phyloP scores from a whole-genome alignment of 2,113 vertebrate species.

The Spea multiplicata region DNA sequence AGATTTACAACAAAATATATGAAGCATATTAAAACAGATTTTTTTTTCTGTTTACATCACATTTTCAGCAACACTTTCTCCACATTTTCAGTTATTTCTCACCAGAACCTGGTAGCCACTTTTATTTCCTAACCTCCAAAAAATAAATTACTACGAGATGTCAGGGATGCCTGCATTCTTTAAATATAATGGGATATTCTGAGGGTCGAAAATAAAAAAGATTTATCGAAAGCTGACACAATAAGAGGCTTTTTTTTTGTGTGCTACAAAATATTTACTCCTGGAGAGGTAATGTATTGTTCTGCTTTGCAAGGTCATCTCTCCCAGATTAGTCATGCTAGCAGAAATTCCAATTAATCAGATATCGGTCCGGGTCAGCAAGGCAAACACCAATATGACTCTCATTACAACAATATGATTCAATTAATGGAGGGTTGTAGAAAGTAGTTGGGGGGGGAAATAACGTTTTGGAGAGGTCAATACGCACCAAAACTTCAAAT shows the following conservation, averaged over 20 bases:
- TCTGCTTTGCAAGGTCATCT: constrained; percentile 50
- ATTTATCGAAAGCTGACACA: constrained; percentile 37
- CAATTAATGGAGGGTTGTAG: constrained; percentile 37
- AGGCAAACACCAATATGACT: constrained; percentile 28
- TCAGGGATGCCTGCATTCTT: neutral
- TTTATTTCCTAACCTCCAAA: neutral
- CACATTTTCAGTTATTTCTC: neutral
- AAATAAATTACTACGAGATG: neutral
- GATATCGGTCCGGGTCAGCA: constrained; percentile 37
- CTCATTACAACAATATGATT: constrained; percentile 36
- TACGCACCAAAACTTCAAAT: neutral
- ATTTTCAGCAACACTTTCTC: neutral
- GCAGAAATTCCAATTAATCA: constrained; percentile 48
- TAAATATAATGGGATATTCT: neutral
- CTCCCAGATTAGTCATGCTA: constrained; percentile 45
- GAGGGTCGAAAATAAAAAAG: constrained; percentile 14
- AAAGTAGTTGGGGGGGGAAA: neutral
- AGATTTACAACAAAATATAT: neutral
- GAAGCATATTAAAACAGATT: neutral
- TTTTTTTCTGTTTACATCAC: neutral
- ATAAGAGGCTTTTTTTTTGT: constrained; percentile 4
- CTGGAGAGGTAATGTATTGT: constrained; percentile 27
- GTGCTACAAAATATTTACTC: constrained; percentile 41
- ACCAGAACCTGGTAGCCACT: neutral
- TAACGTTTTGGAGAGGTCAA: neutral